Evolutionary conservation across 2,888 invertebrate genomes (phyloP).

Genomic region (Latheticus oryzae): DNA sequence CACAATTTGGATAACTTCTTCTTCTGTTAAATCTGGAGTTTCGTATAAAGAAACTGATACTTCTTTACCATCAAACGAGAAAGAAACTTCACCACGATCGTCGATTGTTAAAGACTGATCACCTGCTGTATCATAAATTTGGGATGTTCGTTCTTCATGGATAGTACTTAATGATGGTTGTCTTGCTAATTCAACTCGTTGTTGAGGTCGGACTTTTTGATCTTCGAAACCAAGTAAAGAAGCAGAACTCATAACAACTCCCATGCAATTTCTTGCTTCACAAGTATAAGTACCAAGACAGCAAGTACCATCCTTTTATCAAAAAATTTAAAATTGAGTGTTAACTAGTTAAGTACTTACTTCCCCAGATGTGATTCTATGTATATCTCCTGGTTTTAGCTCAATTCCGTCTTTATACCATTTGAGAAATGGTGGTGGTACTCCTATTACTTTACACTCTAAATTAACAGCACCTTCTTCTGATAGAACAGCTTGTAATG

Average conservation of each 20-base stretch:
- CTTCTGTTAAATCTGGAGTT: slow-evolving; percentile 92
- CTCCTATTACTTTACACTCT: slow-evolving; percentile 93
- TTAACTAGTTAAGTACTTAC: slow-evolving; percentile 54
- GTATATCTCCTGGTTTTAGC: slow-evolving; percentile 90
- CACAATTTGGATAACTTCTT: slow-evolving; percentile 90
- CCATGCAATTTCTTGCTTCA: slow-evolving; percentile 93
- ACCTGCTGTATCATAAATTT: slow-evolving; percentile 84
- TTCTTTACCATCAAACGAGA: slow-evolving; percentile 92
- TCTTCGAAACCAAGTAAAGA: slow-evolving; percentile 90
- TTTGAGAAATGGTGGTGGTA: slow-evolving; percentile 88
- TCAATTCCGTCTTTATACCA: slow-evolving; percentile 95
- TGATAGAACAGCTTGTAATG: slow-evolving; percentile 84
- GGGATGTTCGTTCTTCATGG: slow-evolving; percentile 90
- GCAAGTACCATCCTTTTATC: slow-evolving; percentile 80
- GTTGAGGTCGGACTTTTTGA: slow-evolving; percentile 69
- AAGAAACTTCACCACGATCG: slow-evolving; percentile 87
- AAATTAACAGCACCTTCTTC: slow-evolving; percentile 91
- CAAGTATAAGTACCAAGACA: slow-evolving; percentile 92
- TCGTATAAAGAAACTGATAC: slow-evolving; percentile 91
- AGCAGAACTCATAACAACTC: slow-evolving; percentile 87
- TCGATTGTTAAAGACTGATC: slow-evolving; percentile 77
- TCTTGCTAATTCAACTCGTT: slow-evolving; percentile 71
- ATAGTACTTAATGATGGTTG: slow-evolving; percentile 91
- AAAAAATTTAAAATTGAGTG: slow-evolving; percentile 1
- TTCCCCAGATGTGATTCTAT: slow-evolving; percentile 89